Evolutionary conservation across 1,140 invertebrate species (phyloP).

Genomic region (Leucophenga varia): DNA sequence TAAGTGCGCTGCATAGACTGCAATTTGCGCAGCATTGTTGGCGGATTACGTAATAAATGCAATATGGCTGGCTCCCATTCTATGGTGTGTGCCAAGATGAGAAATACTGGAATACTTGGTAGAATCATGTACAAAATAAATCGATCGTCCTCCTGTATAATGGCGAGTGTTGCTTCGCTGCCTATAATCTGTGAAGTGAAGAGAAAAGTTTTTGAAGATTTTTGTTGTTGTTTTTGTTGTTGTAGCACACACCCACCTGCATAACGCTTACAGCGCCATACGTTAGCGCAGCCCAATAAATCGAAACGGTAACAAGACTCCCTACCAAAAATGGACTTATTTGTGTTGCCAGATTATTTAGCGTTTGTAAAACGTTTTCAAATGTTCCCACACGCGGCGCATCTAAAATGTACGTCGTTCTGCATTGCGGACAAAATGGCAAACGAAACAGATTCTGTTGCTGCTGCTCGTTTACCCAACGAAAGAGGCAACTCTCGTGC

Average conservation of each 20-base stretch:
- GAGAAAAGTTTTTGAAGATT: background rate
- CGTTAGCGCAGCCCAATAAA: conserved; percentile 94
- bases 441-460: conserved; percentile 81
- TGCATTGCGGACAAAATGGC: conserved; percentile 91
- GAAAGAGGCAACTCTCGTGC: conserved; percentile 88
- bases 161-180: conserved; percentile 83
- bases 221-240: conserved; percentile 20
- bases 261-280: conserved; percentile 94
- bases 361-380: conserved; percentile 78
- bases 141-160: conserved; percentile 92
- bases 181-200: conserved; percentile 74
- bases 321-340: conserved; percentile 90
- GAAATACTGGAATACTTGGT: conserved; percentile 85
- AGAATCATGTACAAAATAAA: conserved; percentile 85
- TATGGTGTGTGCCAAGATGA: conserved; percentile 86
- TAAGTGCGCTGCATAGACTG: conserved; percentile 73
- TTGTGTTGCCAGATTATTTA: conserved; percentile 83
- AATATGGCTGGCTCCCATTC: conserved; percentile 92
- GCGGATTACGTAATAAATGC: conserved; percentile 63
- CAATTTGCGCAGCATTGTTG: conserved; percentile 69
- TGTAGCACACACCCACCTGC: conserved; percentile 65
- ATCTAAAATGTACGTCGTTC: conserved; percentile 88
- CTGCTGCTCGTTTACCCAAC: conserved; percentile 96
- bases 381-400: conserved; percentile 85
- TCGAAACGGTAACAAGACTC: conserved; percentile 84